Conservation (phyloP, 2,888 invertebrate genomes). For the Acronicta psi region DNA sequence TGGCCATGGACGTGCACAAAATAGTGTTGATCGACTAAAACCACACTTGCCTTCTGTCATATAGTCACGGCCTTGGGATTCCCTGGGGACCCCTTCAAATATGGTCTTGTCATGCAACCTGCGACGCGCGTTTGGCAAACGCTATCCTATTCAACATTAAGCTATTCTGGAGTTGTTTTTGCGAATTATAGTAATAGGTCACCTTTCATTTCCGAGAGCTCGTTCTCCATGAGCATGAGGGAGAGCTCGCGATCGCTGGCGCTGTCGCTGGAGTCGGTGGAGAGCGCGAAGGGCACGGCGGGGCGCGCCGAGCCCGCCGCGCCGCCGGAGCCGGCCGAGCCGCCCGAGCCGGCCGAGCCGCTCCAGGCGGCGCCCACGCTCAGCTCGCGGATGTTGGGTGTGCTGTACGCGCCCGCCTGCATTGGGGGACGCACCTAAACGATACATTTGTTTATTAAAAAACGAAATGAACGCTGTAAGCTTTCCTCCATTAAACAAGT, state of each 20-base stretch:
- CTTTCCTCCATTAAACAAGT: too few species aligned
- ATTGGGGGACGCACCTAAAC: too few species aligned
- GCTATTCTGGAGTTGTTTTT: not conserved
- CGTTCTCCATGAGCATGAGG: conserved; percentile 92
- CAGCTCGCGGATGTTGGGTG: conserved; percentile 85
- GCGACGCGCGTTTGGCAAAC: too few species aligned
- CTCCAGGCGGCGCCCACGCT: conserved; percentile 81
- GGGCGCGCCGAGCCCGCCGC: conserved; percentile 90
- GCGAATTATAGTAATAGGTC: not conserved
- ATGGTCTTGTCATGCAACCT: too few species aligned
- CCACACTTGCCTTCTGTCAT: too few species aligned
- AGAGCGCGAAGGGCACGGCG: conserved; percentile 93
- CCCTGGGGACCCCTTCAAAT: too few species aligned
- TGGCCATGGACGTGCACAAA: too few species aligned
- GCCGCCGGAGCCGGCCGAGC: conserved; percentile 62
- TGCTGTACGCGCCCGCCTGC: conserved; percentile 90
- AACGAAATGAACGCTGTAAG: too few species aligned
- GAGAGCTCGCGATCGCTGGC: conserved; percentile 96
- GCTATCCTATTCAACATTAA: too few species aligned
- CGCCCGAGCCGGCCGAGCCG: conserved; percentile 93
- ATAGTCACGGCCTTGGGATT: too few species aligned
- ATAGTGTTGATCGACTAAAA: too few species aligned
- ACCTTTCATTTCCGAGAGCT: conserved; percentile 84
- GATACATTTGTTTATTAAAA: not conserved
- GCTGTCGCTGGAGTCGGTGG: conserved; percentile 97